A percentile compares a stretch with the other conserved stretches of the same genome.
phyloP scores from a whole-genome alignment of 1,140 invertebrate genomes.

The Aradophagus sp. region DNA sequence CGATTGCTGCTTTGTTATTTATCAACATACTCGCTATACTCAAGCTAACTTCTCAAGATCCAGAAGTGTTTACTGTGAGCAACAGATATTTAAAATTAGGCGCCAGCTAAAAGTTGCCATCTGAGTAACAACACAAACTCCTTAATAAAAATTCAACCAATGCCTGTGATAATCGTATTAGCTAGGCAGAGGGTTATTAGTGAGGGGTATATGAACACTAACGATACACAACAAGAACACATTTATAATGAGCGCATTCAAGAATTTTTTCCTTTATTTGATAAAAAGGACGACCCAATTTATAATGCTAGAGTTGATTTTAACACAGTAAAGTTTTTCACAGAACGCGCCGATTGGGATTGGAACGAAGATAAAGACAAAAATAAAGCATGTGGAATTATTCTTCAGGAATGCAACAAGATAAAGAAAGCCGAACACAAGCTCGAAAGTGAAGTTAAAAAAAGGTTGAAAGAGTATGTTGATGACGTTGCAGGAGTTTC shows the following conservation, averaged over 20 bases:
- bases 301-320: conserved; percentile 21
- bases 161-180: conserved; percentile 11
- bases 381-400: conserved; percentile 23
- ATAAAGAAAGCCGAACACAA: conserved; percentile 20
- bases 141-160: conserved; percentile 17
- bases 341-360: conserved; percentile 17
- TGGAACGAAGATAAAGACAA: conserved; percentile 24
- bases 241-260: conserved; percentile 17
- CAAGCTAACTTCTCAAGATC: conserved; percentile 22
- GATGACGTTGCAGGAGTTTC: conserved; percentile 22
- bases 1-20: conserved; percentile 24
- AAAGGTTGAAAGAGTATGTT: conserved; percentile 20
- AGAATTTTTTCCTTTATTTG: conserved; percentile 18
- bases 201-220: conserved; percentile 12
- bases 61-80: conserved; percentile 26
- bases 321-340: conserved; percentile 25
- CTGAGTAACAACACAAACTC: conserved; percentile 1
- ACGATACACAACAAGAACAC: conserved; percentile 15
- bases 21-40: conserved; percentile 27
- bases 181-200: conserved; percentile 16
- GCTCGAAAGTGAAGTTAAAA: conserved; percentile 13
- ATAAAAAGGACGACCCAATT: conserved; percentile 19
- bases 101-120: too few relatives aligned
- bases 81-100: conserved; percentile 24
- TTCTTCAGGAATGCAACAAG: conserved; percentile 22